These are phyloP conservation scores for Papilio aristodemus DNA, from an alignment of 1,140 invertebrate species.

Conservation along the genomic window DNA sequence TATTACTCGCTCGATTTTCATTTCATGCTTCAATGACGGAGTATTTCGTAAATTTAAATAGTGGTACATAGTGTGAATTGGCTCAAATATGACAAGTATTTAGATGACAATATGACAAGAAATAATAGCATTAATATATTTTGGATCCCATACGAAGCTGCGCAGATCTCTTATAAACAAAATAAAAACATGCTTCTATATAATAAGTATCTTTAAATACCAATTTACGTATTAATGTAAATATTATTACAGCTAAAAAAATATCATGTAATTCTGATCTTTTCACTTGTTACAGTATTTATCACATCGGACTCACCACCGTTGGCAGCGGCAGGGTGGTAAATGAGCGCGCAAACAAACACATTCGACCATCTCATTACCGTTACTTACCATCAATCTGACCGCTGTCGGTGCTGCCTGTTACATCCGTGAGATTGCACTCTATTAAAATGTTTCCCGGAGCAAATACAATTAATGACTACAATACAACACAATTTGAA, in stretches of 20 bases:
- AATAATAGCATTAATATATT: too few relatives aligned
- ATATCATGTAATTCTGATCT: constrained; percentile 13
- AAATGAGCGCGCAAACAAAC: constrained; percentile 12
- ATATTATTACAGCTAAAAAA: constrained; percentile 1
- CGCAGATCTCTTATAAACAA: background rate
- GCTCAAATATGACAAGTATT: too few relatives aligned
- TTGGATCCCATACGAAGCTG: too few relatives aligned
- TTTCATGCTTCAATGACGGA: too few relatives aligned
- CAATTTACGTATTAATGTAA: background rate
- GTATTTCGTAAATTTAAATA: too few relatives aligned
- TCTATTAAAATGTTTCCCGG: constrained; percentile 24
- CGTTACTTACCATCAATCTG: constrained; percentile 25
- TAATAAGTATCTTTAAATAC: background rate
- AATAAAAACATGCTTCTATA: background rate
- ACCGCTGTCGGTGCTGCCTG: background rate
- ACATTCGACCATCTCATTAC: constrained; percentile 28
- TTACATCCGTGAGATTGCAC: constrained; percentile 28
- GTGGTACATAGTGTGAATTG: too few relatives aligned
- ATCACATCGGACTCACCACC: constrained; percentile 1
- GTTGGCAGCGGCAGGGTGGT: background rate
- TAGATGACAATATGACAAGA: too few relatives aligned
- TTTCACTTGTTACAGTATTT: constrained; percentile 27
- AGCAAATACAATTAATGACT: constrained; percentile 23
- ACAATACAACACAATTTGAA: constrained; percentile 6
- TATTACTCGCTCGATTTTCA: too few relatives aligned